phyloP scores from a whole-genome alignment of 2,888 invertebrate species.

The Stegophylla sp. region DNA sequence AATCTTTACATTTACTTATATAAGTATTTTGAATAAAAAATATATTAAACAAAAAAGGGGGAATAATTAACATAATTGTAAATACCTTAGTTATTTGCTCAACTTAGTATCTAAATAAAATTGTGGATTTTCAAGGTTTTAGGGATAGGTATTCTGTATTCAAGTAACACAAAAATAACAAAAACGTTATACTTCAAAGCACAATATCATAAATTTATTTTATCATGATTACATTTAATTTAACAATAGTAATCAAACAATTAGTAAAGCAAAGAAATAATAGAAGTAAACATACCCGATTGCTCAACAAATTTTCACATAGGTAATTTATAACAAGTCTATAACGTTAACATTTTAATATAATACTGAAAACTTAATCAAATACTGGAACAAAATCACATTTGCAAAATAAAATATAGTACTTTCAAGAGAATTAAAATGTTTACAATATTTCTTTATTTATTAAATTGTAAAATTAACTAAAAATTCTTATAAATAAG shows the following conservation, averaged over 20 bases:
- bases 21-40: no score
- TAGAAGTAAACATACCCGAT: constrained; percentile 28
- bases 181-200: constrained; percentile 30
- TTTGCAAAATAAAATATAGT: constrained; percentile 39
- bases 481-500: constrained; percentile 7
- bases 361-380: constrained; percentile 52
- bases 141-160: not conserved
- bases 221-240: constrained; percentile 23
- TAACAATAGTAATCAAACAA: constrained; percentile 36
- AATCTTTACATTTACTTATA: no score
- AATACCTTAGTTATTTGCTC: no score
- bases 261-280: constrained; percentile 19
- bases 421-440: constrained; percentile 21
- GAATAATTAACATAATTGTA: no score
- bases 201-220: constrained; percentile 40
- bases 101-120: no score
- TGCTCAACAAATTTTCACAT: constrained; percentile 14
- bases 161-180: constrained; percentile 16
- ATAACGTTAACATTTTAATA: constrained; percentile 17
- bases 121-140: not conserved
- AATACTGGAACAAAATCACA: constrained; percentile 42
- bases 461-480: constrained; percentile 20
- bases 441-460: not conserved
- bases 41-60: no score
- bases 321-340: constrained; percentile 12